phyloP scores from a whole-genome alignment of 2,113 vertebrate genomes.

The Arenaria interpres region DNA sequence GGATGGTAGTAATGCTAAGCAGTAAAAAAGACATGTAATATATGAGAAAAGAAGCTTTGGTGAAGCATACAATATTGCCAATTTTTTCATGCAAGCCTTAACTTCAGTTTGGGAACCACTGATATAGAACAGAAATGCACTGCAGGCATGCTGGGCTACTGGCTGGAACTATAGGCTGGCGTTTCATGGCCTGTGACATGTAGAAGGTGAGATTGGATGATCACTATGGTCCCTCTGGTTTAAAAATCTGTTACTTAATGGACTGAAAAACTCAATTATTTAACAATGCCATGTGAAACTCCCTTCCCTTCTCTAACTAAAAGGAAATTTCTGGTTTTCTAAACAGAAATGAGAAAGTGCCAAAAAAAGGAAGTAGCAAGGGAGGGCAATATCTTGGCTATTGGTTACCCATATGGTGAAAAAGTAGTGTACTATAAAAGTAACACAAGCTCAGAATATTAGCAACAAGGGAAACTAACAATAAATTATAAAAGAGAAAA shows the following conservation, averaged over 20 bases:
- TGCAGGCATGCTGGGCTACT: neutral
- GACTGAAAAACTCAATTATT: neutral
- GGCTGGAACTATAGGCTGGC: neutral
- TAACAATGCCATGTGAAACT: neutral
- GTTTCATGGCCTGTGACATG: neutral
- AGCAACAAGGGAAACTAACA: neutral
- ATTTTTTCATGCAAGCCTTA: neutral
- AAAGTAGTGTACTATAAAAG: neutral
- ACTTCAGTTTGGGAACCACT: neutral
- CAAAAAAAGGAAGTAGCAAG: neutral
- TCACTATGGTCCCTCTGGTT: neutral
- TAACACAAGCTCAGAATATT: neutral
- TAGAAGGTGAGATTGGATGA: neutral
- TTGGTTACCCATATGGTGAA: neutral
- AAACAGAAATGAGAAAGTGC: neutral
- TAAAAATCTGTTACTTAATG: neutral
- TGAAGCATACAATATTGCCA: neutral
- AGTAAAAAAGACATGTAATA: neutral
- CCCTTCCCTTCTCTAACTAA: neutral
- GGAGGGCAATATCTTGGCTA: neutral
- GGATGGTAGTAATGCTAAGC: neutral
- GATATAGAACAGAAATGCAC: neutral
- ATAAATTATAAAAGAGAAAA: slow-evolving; percentile 20
- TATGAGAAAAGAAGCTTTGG: neutral
- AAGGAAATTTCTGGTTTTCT: neutral